Percentiles rank a stretch among this genome's conserved stretches.
These are phyloP conservation scores for Holacanthus passer DNA, from an alignment of 2,113 vertebrate genomes.

Conservation along the genomic window DNA sequence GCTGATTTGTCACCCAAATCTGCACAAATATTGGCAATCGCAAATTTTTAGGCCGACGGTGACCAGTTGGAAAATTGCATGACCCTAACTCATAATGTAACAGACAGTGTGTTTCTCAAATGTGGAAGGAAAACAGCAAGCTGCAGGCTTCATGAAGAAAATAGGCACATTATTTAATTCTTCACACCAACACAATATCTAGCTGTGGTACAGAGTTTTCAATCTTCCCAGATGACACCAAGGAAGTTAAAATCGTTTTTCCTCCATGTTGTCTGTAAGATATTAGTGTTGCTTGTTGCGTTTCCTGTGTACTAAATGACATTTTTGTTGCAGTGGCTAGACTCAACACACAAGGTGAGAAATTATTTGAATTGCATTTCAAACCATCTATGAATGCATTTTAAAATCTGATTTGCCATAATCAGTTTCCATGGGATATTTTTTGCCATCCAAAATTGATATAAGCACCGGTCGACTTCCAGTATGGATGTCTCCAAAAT, in stretches of 20 bases:
- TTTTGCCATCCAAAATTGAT: conserved; percentile 10
- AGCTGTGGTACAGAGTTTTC: not conserved
- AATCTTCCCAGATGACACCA: not conserved
- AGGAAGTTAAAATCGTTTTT: not conserved
- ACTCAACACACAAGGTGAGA: conserved; percentile 2
- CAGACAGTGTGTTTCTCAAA: conserved; percentile 2
- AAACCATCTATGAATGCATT: conserved; percentile 22
- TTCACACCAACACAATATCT: conserved; percentile 1
- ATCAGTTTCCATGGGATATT: conserved; percentile 25
- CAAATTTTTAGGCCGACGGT: no score
- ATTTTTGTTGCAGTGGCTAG: not conserved
- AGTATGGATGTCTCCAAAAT: conserved; percentile 32
- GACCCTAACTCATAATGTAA: conserved; percentile 13
- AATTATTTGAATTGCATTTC: conserved; percentile 36
- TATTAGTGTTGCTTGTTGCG: not conserved
- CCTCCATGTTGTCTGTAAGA: not conserved
- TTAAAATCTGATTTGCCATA: conserved; percentile 37
- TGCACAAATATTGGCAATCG: no score
- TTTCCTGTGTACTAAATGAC: not conserved
- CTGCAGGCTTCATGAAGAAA: not conserved
- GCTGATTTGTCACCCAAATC: no score
- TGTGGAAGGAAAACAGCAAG: conserved; percentile 13
- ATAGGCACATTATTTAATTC: not conserved
- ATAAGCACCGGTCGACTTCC: conserved; percentile 38
- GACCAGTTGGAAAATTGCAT: no score